Evolutionary conservation across 2,888 invertebrate species (phyloP).

Genomic region (Notodonta ziczac): DNA sequence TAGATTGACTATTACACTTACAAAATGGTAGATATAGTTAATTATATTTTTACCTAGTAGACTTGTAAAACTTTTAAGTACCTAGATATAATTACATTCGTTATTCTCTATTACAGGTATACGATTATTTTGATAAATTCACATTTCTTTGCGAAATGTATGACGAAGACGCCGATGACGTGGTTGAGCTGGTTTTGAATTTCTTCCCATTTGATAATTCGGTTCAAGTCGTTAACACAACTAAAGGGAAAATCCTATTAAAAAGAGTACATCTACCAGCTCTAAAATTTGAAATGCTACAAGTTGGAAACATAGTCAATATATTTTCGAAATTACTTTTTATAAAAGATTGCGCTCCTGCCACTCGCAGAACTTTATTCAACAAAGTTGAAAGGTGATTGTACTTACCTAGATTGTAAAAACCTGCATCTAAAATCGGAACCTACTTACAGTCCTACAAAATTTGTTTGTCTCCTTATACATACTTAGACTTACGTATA

Average conservation of each 20-base stretch:
- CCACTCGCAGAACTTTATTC: constrained; percentile 86
- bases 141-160: constrained; percentile 94
- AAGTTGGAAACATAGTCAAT: constrained; percentile 89
- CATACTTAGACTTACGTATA: no score
- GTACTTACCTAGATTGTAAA: neutral
- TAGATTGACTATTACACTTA: no score
- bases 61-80: no score
- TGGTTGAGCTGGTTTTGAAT: constrained; percentile 88
- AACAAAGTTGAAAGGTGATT: constrained; percentile 86
- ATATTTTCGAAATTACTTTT: constrained; percentile 89
- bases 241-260: constrained; percentile 85
- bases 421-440: no score
- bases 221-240: constrained; percentile 89
- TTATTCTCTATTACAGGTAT: constrained; percentile 54
- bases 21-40: no score
- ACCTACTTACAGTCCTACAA: no score
- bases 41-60: no score
- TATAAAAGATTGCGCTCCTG: constrained; percentile 88
- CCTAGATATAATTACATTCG: no score
- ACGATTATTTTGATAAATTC: constrained; percentile 82
- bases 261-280: constrained; percentile 87
- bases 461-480: no score
- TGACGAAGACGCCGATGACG: constrained; percentile 89
- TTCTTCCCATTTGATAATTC: constrained; percentile 92
- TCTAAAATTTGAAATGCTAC: constrained; percentile 87